Conservation (phyloP, 2,113 vertebrate genomes). For the Syngnathus scovelli region DNA sequence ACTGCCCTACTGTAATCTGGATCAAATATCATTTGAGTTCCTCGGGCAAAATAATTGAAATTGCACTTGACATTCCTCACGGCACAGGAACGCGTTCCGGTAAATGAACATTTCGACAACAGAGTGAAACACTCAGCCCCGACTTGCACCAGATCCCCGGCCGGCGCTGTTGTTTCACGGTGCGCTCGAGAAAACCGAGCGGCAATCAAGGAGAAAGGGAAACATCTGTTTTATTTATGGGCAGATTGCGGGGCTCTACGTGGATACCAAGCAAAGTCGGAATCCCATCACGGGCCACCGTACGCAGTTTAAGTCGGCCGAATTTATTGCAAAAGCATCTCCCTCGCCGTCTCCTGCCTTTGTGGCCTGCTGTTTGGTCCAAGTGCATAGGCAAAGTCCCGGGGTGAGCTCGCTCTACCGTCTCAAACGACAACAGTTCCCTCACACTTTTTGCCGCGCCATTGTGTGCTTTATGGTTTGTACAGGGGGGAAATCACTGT, state of each 20-base stretch:
- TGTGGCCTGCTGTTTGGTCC: constrained; percentile 60
- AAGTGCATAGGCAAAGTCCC: constrained; percentile 70
- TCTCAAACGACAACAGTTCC: constrained; percentile 69
- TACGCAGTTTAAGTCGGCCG: constrained; percentile 74
- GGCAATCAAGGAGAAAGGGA: constrained; percentile 56
- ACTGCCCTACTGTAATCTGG: not conserved
- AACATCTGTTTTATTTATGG: constrained; percentile 68
- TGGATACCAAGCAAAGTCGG: constrained; percentile 64
- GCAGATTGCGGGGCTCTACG: constrained; percentile 67
- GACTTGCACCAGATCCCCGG: constrained; percentile 2
- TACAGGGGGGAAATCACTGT: constrained; percentile 70
- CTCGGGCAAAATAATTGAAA: too few relatives aligned
- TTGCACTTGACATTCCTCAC: not conserved
- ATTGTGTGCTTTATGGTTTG: constrained; percentile 80
- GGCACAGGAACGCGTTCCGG: not conserved
- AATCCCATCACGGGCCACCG: constrained; percentile 67
- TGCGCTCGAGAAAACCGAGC: constrained; percentile 50
- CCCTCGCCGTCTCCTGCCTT: constrained; percentile 50
- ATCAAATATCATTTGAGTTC: too few relatives aligned
- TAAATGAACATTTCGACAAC: constrained; percentile 22
- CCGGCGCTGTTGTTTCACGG: constrained; percentile 24
- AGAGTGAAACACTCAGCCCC: not conserved
- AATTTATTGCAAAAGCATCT: constrained; percentile 66
- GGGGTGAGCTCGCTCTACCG: constrained; percentile 70
- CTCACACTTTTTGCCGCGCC: constrained; percentile 74